Percentiles rank a stretch among this genome's conserved stretches.
Evolutionary conservation across 2,797 vertebrate species (phyloP).

Genomic region (Poeciliopsis turneri): DNA sequence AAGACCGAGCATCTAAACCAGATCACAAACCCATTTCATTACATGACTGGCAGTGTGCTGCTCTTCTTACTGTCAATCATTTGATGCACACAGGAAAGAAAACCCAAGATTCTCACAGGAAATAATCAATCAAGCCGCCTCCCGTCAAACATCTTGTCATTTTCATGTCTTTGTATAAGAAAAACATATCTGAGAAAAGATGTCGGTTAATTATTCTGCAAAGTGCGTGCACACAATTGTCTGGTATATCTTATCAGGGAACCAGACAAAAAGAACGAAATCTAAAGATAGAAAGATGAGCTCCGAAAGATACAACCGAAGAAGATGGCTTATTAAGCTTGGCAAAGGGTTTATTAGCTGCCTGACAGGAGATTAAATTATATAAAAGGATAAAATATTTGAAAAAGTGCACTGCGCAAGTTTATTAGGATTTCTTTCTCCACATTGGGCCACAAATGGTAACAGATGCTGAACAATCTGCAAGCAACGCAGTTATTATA

Average conservation of each 20-base stretch:
- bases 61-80: constrained; percentile 48
- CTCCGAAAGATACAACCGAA: constrained; percentile 28
- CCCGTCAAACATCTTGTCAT: constrained; percentile 49
- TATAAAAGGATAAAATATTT: neutral
- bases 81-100: constrained; percentile 28
- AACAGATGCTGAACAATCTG: neutral
- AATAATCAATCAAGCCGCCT: constrained; percentile 55
- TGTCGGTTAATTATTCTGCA: constrained; percentile 29
- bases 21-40: neutral
- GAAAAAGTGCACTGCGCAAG: neutral
- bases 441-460: neutral
- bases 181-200: constrained; percentile 26
- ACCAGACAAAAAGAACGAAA: constrained; percentile 1
- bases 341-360: constrained; percentile 37
- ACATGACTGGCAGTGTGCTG: constrained; percentile 18
- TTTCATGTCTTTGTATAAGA: constrained; percentile 28
- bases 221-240: constrained; percentile 15
- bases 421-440: neutral
- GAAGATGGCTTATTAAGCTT: constrained; percentile 27
- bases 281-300: constrained; percentile 36
- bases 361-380: constrained; percentile 24
- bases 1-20: neutral
- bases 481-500: neutral
- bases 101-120: constrained; percentile 44
- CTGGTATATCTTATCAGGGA: constrained; percentile 20